Evolutionary conservation across 1,140 invertebrate genomes (phyloP).

Genomic region (Drosophila sucinea): DNA sequence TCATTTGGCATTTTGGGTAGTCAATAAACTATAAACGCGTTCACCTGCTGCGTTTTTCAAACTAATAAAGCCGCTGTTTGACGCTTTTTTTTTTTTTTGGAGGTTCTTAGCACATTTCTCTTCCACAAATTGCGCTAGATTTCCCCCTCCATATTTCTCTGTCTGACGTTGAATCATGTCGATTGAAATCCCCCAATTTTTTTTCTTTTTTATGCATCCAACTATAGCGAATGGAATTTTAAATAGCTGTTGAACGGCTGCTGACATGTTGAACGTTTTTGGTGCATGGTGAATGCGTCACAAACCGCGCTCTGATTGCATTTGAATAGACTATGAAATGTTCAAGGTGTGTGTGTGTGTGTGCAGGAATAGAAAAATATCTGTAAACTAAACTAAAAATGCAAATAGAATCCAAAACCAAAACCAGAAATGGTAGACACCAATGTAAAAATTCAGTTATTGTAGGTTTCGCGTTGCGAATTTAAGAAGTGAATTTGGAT

Average conservation of each 20-base stretch:
- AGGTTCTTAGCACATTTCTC: not conserved
- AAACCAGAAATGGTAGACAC: slow-evolving; percentile 1
- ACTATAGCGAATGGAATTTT: slow-evolving; percentile 58
- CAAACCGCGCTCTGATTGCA: slow-evolving; percentile 10
- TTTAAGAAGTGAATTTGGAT: not conserved
- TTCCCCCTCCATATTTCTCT: slow-evolving; percentile 34
- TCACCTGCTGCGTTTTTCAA: slow-evolving; percentile 39
- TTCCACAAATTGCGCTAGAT: slow-evolving; percentile 22
- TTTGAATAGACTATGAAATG: slow-evolving; percentile 11
- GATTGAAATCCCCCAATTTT: slow-evolving; percentile 39
- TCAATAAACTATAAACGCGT: slow-evolving; percentile 45
- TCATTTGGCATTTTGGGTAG: slow-evolving; percentile 26
- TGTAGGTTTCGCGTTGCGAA: not conserved
- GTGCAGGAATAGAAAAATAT: slow-evolving; percentile 2
- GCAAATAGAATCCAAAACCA: slow-evolving; percentile 4
- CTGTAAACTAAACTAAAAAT: not conserved
- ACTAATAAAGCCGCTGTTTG: slow-evolving; percentile 61
- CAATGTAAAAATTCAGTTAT: not conserved
- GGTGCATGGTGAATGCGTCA: slow-evolving; percentile 20
- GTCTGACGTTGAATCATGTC: slow-evolving; percentile 35
- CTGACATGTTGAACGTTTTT: slow-evolving; percentile 33
- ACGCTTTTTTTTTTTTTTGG: slow-evolving; percentile 7
- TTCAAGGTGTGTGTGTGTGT: not conserved
- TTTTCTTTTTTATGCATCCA: slow-evolving; percentile 23
- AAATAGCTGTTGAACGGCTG: slow-evolving; percentile 45